Evolutionary conservation across 2,888 invertebrate genomes (phyloP), one percentile per base, ranked within the genome.

Genomic region (Eupithecia tripunctaria): DNA sequence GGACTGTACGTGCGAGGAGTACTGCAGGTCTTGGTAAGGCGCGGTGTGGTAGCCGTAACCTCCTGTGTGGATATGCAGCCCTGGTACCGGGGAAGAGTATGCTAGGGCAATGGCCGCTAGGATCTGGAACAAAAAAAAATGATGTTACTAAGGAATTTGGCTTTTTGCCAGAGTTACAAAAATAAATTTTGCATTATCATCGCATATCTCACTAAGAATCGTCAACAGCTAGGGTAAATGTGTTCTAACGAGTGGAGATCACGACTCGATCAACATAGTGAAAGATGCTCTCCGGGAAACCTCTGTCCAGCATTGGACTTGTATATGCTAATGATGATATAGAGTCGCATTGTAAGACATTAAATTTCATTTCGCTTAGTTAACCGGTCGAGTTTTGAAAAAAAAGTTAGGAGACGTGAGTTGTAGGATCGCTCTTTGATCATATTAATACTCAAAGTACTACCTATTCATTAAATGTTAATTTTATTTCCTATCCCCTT

Each of bases 31-130:
- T 15, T 76, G 64, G 72, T 77, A 78, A 1, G 80, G 72, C 0
- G 75, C 71, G 6, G 79, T 74, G 69, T 79, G 79, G 71, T 81
- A 77, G 36, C 78, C 71, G 62, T 80, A 77, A 43, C 79, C 72
- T 64, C 75, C 73, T 25, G 81, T 56, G 76, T 78, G 68, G 78
- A 68, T 41, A 78, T 78, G 78, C 21, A 78, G 72, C 29, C 77
- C 75, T 63, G 78, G 79, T 62, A 70, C 27, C 12, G 78, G 77
- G 15, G 79, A 62, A 1, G 77, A 63, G 27, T 62, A 3, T 0
- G 67, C 71, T 29, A 79, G 15, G 59, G 76, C 63, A 15, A 78
- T 4, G 8, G 64, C 62, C 0, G 68, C 71, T 62, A 79, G 36
- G 12, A 78, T 18, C 80, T 80, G 77, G 6, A 77, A 78, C 15